These are phyloP conservation scores for Deroplatys truncata DNA, from an alignment of 2,888 invertebrate species.

Conservation along the genomic window DNA sequence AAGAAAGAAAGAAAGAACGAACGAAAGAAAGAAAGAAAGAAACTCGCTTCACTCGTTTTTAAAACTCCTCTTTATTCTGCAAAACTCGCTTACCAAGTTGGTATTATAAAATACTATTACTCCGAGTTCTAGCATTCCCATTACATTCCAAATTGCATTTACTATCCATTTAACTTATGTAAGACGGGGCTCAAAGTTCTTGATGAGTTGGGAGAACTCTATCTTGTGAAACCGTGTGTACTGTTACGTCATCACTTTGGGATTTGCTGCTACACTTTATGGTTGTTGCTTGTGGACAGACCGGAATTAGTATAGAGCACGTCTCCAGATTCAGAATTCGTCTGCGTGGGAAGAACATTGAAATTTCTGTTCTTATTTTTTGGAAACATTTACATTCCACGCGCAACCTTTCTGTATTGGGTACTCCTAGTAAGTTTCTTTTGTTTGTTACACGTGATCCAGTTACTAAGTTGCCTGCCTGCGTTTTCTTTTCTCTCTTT, in stretches of 20 bases:
- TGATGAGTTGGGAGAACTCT: too few relatives aligned
- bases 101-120: too few relatives aligned
- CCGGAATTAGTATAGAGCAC: background rate
- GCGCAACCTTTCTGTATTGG: background rate
- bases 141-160: too few relatives aligned
- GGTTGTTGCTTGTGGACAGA: background rate
- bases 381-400: background rate
- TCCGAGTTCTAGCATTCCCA: too few relatives aligned
- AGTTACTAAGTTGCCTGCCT: background rate
- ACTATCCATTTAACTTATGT: too few relatives aligned
- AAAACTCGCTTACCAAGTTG: too few relatives aligned
- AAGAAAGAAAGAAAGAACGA: too few relatives aligned
- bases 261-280: background rate
- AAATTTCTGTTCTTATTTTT: background rate
- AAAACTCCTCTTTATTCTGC: too few relatives aligned
- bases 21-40: too few relatives aligned
- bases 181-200: too few relatives aligned
- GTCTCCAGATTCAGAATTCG: background rate
- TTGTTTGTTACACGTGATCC: background rate
- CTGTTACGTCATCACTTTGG: background rate
- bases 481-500: background rate
- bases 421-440: background rate
- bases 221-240: too few relatives aligned
- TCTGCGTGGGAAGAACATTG: background rate
- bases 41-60: too few relatives aligned